Evolutionary conservation across 2,888 invertebrate species (phyloP), one percentile per base, ranked within the genome.

Genomic region (Slavum lentiscoides): DNA sequence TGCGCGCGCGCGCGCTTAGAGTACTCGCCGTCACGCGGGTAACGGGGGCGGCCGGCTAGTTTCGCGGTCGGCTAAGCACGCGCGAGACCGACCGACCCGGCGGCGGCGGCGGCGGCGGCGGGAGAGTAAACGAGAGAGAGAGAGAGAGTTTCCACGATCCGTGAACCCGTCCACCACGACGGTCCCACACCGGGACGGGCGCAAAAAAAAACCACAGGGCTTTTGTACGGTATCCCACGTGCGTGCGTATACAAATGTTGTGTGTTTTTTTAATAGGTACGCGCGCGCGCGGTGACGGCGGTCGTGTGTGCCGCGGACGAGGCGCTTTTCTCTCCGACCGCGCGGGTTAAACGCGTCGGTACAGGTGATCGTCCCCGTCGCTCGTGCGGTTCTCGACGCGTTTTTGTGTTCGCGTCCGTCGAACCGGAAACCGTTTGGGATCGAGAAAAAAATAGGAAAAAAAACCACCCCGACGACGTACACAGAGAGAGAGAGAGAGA

Each of bases 61-160:
- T 80, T 80, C 80, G 80, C 80, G 80, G 80, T 80, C 72, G 72
- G 64, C 69, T 80, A 66, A 80, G 66, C 70, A 72, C 64, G 62
- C 67, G 59, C 55, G 37, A 30, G 58, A 70, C 43, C 43, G 11
- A 43, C 19, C 19, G 68, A 43, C 21, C 30, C 43, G 1, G 9
- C 43, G 39, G 39, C 39, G 5, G 7, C 39, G 39, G 7, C 39
- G 39, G 7, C 7, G 7, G 9, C 43, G 43, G 43, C 4, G 8
- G 7, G 43, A 43, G 43, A 9, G 49, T 49, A 49, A 3, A 59
- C 21, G 62, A 30, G 30, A 30, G 30, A 30, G 30, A 30, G 62
- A 37, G 5, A 43, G 70, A 11, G 70, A 9, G 77, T 80, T 80
- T 72, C 80, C 80, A 80, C 80, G 80, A 80, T 72, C 70, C 21